phyloP scores from a whole-genome alignment of 2,797 vertebrate species.

The Acrossocheilus fasciatus region DNA sequence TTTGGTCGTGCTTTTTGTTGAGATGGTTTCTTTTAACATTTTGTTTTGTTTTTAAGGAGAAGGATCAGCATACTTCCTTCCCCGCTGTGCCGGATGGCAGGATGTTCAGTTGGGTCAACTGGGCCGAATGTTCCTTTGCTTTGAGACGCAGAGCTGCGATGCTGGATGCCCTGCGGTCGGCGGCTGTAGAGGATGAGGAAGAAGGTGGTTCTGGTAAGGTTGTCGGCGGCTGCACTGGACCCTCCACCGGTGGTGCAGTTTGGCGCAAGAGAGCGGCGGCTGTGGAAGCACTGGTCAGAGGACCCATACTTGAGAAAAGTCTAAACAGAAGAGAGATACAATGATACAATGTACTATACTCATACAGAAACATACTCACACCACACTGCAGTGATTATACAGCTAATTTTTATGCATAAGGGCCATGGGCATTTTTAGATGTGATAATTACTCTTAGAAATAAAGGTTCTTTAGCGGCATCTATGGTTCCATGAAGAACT shows the following conservation, averaged over 20 bases:
- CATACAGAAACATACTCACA: background rate
- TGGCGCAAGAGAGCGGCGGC: constrained; percentile 92
- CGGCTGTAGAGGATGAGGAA: constrained; percentile 80
- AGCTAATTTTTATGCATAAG: background rate
- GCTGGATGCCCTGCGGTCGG: constrained; percentile 95
- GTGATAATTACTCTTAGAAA: background rate
- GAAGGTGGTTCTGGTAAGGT: constrained; percentile 86
- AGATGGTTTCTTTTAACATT: constrained; percentile 56
- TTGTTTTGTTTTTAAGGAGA: constrained; percentile 31
- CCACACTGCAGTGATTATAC: background rate
- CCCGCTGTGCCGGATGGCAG: constrained; percentile 89
- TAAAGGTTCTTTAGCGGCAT: background rate
- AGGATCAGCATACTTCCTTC: constrained; percentile 97
- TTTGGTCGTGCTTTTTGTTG: constrained; percentile 81
- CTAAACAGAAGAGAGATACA: constrained; percentile 71
- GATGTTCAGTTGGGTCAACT: constrained; percentile 98
- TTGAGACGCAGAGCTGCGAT: constrained; percentile 97
- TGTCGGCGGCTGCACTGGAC: constrained; percentile 82
- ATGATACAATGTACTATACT: constrained; percentile 7
- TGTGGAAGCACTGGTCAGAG: constrained; percentile 93
- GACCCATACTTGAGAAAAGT: constrained; percentile 97
- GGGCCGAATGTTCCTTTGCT: constrained; percentile 97
- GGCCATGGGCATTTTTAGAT: background rate
- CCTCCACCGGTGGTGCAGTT: constrained; percentile 87
- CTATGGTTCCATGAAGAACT: background rate